These are phyloP conservation scores for Felis catus DNA, from an alignment of 2,113 vertebrate genomes.

Conservation along the genomic window DNA sequence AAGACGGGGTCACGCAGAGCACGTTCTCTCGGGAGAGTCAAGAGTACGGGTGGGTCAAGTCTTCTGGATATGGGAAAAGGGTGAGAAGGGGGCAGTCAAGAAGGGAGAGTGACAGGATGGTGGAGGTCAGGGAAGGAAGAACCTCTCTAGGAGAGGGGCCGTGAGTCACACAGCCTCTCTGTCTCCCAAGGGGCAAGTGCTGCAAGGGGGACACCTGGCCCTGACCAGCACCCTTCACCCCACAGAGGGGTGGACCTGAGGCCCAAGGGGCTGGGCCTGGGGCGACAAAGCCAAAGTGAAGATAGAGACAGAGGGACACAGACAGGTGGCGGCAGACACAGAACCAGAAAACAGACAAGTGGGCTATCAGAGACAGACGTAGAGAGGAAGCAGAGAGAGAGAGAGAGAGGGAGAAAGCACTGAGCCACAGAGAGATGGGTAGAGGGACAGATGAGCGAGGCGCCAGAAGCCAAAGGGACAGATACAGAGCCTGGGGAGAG, in stretches of 20 bases:
- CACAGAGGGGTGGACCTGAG: neutral
- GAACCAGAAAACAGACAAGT: neutral
- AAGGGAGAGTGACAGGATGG: neutral
- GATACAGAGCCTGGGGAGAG: neutral
- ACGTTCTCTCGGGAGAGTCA: neutral
- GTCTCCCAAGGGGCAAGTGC: neutral
- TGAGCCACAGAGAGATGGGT: neutral
- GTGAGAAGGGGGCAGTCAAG: neutral
- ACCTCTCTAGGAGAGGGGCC: neutral
- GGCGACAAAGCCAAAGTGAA: neutral
- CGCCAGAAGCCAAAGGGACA: neutral
- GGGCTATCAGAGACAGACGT: neutral
- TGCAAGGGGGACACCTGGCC: neutral
- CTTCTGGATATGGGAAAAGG: neutral
- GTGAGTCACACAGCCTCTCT: neutral
- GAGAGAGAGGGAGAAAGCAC: neutral
- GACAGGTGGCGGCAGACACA: slow-evolving; percentile 50
- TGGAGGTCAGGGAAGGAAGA: neutral
- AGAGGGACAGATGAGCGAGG: neutral
- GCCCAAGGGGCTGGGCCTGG: neutral
- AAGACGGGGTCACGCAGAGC: neutral
- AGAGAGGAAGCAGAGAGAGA: neutral
- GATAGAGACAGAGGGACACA: slow-evolving; percentile 69
- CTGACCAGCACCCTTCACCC: neutral
- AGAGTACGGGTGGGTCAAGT: neutral